Conservation (phyloP, 2,113 vertebrate genomes). For the Ctenomys sociabilis region DNA sequence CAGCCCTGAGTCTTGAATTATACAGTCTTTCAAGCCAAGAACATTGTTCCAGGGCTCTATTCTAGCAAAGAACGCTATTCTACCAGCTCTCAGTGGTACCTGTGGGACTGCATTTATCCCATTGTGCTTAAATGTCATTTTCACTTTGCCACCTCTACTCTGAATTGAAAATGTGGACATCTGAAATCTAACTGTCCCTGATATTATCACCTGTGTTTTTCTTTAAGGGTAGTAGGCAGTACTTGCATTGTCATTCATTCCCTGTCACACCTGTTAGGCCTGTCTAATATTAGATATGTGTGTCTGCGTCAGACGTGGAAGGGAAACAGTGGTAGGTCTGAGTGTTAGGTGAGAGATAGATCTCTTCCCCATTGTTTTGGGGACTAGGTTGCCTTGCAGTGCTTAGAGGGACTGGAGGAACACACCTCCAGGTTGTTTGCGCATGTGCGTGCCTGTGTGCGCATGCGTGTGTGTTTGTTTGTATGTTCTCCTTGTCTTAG, state of each 20-base stretch:
- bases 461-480: neutral
- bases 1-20: slow-evolving; percentile 7
- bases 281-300: too few species aligned
- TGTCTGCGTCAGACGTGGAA: slow-evolving; percentile 34
- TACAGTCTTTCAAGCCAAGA: neutral
- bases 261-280: slow-evolving; percentile 12
- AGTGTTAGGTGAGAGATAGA: neutral
- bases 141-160: neutral
- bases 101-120: slow-evolving; percentile 5
- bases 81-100: slow-evolving; percentile 19
- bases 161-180: slow-evolving; percentile 51
- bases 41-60: slow-evolving; percentile 34
- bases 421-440: neutral
- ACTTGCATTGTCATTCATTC: neutral
- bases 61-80: slow-evolving; percentile 25
- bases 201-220: slow-evolving; percentile 8
- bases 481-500: slow-evolving; percentile 42
- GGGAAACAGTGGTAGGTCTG: neutral
- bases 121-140: slow-evolving; percentile 63
- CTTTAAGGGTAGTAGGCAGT: slow-evolving; percentile 27
- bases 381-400: neutral
- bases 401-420: neutral
- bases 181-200: slow-evolving; percentile 43
- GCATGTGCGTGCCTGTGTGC: too few species aligned
- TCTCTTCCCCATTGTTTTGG: neutral